Base-by-base conservation (phyloP, 2,888 invertebrate genomes). In the Pachymerium ferrugineum region DNA sequence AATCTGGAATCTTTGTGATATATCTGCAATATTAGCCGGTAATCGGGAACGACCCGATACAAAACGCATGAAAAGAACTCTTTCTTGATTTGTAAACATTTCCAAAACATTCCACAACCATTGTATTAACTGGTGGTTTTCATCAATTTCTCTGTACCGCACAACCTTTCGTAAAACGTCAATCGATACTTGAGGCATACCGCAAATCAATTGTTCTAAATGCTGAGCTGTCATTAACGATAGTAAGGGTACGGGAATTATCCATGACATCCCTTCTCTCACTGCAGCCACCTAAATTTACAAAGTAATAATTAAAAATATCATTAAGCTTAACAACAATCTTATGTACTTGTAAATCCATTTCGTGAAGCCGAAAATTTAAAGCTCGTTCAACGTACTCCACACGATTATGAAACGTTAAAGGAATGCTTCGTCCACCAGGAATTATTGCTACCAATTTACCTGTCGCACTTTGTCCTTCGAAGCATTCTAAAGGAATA, bases 61-160 rank as follows among this genome's bases (percentile, higher is more conserved):
- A 81, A 89, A 89, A 77, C 88, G 81, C 84, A 89, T 85, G 80
- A 89, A 89, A 47, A 88, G 83, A 16, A 88, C 87, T 75, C 87
- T 81, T 79, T 89, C 88, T 22, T 85, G 85, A 78, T 88, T 87
- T 6, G 85, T 86, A 81, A 89, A 88, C 70, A 82, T 83, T 78
- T 88, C 87, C 74, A 89, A 81, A 76, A 87, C 87, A 76, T 84
- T 83, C 88, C 88, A 89, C 77, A 89, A 82, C 88, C 88, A 88
- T 77, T 86, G 84, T 0, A 88, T 86, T 73, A 88, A 80, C 75
- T 85, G 84, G 79, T 86, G 85, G 76, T 83, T 85, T 80, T 88
- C 88, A 78, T 88, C 87, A 77, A 88, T 82, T 80, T 88, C 88
- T 42, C 88, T 84, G 79, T 88, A 88, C 87, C 88, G 86, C 74